Percentiles rank a stretch among this genome's conserved stretches.
phyloP scores from a whole-genome alignment of 1,140 invertebrate species.

The Aphelinus certus region DNA sequence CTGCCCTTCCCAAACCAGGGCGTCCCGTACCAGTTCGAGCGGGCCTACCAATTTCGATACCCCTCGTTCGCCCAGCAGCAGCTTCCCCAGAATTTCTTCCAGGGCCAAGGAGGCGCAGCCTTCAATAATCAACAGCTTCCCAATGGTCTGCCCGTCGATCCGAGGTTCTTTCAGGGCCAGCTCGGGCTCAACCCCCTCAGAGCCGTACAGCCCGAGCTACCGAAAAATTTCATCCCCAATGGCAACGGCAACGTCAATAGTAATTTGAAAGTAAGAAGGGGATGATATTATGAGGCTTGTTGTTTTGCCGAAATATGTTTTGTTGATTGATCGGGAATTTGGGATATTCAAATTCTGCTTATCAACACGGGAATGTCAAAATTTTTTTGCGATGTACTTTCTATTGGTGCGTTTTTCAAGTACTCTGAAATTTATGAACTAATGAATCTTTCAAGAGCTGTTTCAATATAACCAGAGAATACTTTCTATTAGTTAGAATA shows the following conservation, averaged over 20 bases:
- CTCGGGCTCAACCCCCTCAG: neutral
- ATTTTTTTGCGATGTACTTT: neutral
- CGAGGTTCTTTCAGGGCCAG: slow-evolving; percentile 9
- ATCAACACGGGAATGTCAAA: neutral
- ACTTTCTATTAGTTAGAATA: too few species aligned
- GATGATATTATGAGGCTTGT: too few species aligned
- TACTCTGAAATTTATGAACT: too few species aligned
- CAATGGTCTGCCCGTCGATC: neutral
- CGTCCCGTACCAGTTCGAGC: slow-evolving; percentile 30
- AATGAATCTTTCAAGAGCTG: too few species aligned
- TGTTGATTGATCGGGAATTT: too few species aligned
- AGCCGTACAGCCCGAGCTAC: neutral
- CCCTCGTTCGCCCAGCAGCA: slow-evolving; percentile 20
- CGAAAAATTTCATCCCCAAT: neutral
- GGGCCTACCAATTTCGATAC: slow-evolving; percentile 12
- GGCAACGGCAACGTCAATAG: neutral
- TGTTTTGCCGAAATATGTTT: too few species aligned
- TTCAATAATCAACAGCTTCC: neutral
- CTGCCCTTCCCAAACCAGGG: neutral
- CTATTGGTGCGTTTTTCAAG: neutral
- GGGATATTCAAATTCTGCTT: too few species aligned
- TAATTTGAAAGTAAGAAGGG: too few species aligned
- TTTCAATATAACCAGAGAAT: too few species aligned
- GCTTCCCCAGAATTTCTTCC: slow-evolving; percentile 13
- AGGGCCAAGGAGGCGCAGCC: neutral